Conservation (phyloP, 2,888 invertebrate genomes). For the Leucoma salicis region DNA sequence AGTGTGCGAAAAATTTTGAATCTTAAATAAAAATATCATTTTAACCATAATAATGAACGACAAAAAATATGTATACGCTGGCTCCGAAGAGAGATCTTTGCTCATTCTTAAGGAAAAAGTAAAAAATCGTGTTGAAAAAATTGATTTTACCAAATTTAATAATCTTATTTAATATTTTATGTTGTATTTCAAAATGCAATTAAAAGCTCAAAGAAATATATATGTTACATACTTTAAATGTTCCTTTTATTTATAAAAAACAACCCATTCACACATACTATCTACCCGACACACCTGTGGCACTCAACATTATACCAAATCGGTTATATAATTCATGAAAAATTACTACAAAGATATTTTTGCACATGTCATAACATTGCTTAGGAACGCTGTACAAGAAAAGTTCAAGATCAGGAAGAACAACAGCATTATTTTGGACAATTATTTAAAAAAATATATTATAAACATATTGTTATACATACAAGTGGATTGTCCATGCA, state of each 20-base stretch:
- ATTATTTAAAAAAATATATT: too few relatives aligned
- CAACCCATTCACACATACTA: too few relatives aligned
- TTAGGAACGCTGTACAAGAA: too few relatives aligned
- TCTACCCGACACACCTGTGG: too few relatives aligned
- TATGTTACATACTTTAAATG: slow-evolving; percentile 88
- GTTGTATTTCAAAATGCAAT: slow-evolving; percentile 93
- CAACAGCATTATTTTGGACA: too few relatives aligned
- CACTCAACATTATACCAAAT: too few relatives aligned
- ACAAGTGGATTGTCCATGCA: too few relatives aligned
- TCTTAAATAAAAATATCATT: slow-evolving; percentile 82
- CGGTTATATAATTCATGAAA: too few relatives aligned
- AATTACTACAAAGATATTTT: too few relatives aligned
- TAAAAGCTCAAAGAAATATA: slow-evolving; percentile 93
- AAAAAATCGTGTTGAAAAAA: slow-evolving; percentile 80
- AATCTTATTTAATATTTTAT: slow-evolving; percentile 91
- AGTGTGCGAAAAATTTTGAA: slow-evolving; percentile 46
- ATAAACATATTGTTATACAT: too few relatives aligned
- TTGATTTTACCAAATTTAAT: slow-evolving; percentile 89
- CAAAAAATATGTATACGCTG: slow-evolving; percentile 90
- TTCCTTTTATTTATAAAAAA: slow-evolving; percentile 63
- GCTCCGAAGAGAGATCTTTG: slow-evolving; percentile 83
- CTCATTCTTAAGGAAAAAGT: slow-evolving; percentile 81
- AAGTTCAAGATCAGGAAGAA: too few relatives aligned
- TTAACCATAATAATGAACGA: slow-evolving; percentile 83
- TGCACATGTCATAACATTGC: too few relatives aligned